A percentile compares a stretch with the other conserved stretches of the same genome.
Evolutionary conservation across 2,888 invertebrate genomes (phyloP).

Genomic region (Zhengitettix transpicula): DNA sequence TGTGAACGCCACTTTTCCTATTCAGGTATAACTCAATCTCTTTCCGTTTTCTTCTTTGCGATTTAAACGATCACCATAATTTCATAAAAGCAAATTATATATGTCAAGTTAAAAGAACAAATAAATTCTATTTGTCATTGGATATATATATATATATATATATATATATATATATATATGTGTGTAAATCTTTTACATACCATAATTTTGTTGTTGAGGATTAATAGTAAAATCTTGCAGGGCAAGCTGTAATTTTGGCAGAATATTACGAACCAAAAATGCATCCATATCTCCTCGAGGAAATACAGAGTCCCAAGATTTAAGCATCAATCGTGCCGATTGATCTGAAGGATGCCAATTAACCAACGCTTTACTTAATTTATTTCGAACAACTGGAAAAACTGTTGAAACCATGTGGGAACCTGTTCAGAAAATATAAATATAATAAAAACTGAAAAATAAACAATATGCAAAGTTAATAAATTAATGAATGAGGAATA

Average conservation of each 20-base stretch:
- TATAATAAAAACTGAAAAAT: background rate
- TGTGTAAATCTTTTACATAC: constrained; percentile 20
- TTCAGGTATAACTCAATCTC: too few species aligned
- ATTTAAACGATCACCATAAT: too few species aligned
- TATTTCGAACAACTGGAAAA: constrained; percentile 82
- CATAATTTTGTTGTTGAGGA: constrained; percentile 54
- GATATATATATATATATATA: too few species aligned
- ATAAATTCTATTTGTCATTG: background rate
- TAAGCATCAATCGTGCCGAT: constrained; percentile 79
- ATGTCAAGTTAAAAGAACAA: background rate
- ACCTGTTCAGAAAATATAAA: constrained; percentile 8
- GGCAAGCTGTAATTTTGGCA: constrained; percentile 63
- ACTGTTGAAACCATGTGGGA: constrained; percentile 38
- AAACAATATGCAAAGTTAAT: too few species aligned
- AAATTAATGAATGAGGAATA: too few species aligned
- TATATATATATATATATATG: background rate
- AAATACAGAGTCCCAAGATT: constrained; percentile 77
- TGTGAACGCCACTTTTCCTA: too few species aligned
- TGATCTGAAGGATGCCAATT: constrained; percentile 92
- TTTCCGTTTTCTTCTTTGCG: too few species aligned
- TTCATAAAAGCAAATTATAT: too few species aligned
- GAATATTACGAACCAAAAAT: constrained; percentile 70
- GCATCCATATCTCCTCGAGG: constrained; percentile 57
- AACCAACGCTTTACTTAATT: constrained; percentile 72
- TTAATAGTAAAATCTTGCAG: constrained; percentile 48